Percentiles rank a stretch among this genome's conserved stretches.
These are phyloP conservation scores for Azorinus chamasolen DNA, from an alignment of 2,888 invertebrate genomes.

Conservation along the genomic window DNA sequence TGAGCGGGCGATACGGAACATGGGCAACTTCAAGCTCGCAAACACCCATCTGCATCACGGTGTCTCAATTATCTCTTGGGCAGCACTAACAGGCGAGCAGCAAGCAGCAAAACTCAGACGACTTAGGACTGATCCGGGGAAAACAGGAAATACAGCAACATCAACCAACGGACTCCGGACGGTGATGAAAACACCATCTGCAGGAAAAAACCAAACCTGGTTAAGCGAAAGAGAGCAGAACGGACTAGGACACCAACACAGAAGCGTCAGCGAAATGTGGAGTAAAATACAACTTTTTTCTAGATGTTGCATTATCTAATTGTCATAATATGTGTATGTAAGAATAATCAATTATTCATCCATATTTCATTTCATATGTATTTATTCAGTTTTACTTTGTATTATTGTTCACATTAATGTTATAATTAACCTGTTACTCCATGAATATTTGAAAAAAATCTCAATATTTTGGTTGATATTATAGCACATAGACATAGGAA, in stretches of 20 bases:
- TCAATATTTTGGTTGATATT: too few species aligned
- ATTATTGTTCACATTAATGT: too few species aligned
- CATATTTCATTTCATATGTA: too few species aligned
- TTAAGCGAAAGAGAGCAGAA: slow-evolving; percentile 3
- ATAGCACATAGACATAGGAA: too few species aligned
- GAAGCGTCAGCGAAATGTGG: not conserved
- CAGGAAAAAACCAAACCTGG: too few species aligned
- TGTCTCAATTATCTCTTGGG: slow-evolving; percentile 15
- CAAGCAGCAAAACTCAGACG: not conserved
- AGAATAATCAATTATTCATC: too few species aligned
- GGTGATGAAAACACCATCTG: slow-evolving; percentile 8
- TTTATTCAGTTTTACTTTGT: too few species aligned
- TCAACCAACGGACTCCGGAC: slow-evolving; percentile 21
- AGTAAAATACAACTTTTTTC: too few species aligned
- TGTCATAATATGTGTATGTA: too few species aligned
- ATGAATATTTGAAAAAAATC: too few species aligned
- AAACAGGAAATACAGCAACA: slow-evolving; percentile 8
- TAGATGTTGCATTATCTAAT: too few species aligned
- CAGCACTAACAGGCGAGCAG: slow-evolving; percentile 11
- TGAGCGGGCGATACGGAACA: slow-evolving; percentile 16
- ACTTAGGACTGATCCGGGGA: slow-evolving; percentile 17
- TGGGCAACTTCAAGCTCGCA: slow-evolving; percentile 1
- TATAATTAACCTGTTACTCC: too few species aligned
- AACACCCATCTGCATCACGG: slow-evolving; percentile 7
- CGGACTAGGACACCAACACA: not conserved